Percentiles rank a stretch among this genome's conserved stretches.
phyloP scores from a whole-genome alignment of 2,113 vertebrate species.

The Neopipo cinnamomea region DNA sequence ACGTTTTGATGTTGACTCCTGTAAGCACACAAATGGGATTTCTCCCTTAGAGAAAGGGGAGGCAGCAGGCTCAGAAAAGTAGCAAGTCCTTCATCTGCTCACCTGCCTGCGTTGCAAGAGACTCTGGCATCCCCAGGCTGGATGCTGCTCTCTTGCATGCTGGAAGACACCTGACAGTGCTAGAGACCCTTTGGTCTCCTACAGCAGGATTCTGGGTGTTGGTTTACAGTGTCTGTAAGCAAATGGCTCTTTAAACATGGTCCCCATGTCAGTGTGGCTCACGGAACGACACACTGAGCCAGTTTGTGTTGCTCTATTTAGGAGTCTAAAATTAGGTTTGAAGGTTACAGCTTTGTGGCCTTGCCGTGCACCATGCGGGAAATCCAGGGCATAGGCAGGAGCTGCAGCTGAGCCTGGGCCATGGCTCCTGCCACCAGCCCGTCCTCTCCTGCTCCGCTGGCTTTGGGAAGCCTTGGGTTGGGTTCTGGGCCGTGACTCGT shows the following conservation, averaged over 20 bases:
- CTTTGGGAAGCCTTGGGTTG: neutral
- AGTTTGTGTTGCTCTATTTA: neutral
- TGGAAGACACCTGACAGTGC: rapidly evolving
- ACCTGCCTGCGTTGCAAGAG: neutral
- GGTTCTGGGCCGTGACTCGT: rapidly evolving
- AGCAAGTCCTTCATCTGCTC: neutral
- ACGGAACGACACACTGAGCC: neutral
- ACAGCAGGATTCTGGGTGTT: rapidly evolving
- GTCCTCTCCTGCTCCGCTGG: no score
- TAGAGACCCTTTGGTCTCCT: rapidly evolving
- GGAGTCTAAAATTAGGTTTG: neutral
- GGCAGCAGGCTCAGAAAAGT: neutral
- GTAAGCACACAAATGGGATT: neutral
- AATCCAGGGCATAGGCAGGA: neutral
- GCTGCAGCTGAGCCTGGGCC: neutral
- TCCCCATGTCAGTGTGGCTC: neutral
- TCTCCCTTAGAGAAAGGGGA: neutral
- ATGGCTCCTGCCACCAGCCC: neutral
- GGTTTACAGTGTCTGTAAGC: rapidly evolving
- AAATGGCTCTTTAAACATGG: neutral
- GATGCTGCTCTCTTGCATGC: neutral
- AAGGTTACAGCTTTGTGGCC: neutral
- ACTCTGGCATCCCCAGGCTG: neutral
- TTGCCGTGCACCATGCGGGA: rapidly evolving
- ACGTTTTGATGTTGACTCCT: neutral